These are phyloP conservation scores for Archocentrus centrarchus DNA, from an alignment of 2,113 vertebrate genomes.

Conservation along the genomic window DNA sequence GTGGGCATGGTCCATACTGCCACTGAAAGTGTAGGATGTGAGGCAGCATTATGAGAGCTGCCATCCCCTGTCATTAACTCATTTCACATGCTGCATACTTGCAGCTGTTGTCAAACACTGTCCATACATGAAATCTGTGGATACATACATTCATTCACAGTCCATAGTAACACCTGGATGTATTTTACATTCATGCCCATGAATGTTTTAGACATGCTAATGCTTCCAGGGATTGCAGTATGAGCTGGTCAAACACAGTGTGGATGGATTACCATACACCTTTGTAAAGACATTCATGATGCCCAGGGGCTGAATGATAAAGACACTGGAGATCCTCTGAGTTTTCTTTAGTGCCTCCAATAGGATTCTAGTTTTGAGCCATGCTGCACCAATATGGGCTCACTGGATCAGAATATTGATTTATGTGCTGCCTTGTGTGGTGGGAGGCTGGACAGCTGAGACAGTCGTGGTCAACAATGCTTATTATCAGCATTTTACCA, in stretches of 20 bases:
- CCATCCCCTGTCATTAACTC: neutral
- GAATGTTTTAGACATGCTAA: neutral
- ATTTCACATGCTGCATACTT: neutral
- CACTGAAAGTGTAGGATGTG: conserved; percentile 16
- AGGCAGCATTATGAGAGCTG: conserved; percentile 2
- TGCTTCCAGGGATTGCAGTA: neutral
- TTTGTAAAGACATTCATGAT: neutral
- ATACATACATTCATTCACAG: neutral
- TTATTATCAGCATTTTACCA: too few species aligned
- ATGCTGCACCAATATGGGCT: neutral
- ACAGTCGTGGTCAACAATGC: too few species aligned
- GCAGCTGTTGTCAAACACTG: neutral
- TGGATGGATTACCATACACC: neutral
- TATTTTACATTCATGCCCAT: neutral
- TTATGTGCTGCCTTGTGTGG: too few species aligned
- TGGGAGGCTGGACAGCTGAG: too few species aligned
- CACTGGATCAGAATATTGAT: neutral
- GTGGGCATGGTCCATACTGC: conserved; percentile 11
- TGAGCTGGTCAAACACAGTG: rapidly evolving
- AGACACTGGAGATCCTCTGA: neutral
- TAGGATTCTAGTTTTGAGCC: neutral
- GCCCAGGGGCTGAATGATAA: neutral
- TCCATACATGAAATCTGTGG: neutral
- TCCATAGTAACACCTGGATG: neutral
- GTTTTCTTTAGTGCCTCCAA: neutral